phyloP scores from a whole-genome alignment of 2,888 invertebrate genomes.

The Lasioglossum oenotherae region DNA sequence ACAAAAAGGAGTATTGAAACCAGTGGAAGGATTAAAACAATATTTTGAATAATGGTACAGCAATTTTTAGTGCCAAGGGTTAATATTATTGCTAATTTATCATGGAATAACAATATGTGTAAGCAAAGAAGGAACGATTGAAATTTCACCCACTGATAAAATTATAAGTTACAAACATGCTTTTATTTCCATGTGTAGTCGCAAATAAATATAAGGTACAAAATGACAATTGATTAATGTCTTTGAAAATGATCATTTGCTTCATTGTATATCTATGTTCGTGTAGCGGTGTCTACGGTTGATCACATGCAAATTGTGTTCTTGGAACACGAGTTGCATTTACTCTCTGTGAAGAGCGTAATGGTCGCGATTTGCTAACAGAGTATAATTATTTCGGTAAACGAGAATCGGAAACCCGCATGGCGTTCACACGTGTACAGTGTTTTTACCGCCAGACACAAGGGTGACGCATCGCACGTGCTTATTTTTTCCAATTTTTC shows the following conservation, averaged over 20 bases:
- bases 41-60: too few relatives aligned
- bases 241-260: neutral
- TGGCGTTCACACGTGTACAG: slow-evolving; percentile 27
- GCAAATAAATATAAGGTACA: too few relatives aligned
- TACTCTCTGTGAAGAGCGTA: neutral
- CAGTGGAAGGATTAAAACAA: too few relatives aligned
- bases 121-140: too few relatives aligned
- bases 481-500: slow-evolving; percentile 15
- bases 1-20: too few relatives aligned
- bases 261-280: neutral
- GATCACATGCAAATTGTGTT: slow-evolving; percentile 4
- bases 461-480: slow-evolving; percentile 26
- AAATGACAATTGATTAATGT: too few relatives aligned
- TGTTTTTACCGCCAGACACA: slow-evolving; percentile 18
- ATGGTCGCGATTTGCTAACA: slow-evolving; percentile 20
- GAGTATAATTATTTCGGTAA: slow-evolving; percentile 29
- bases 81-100: too few relatives aligned
- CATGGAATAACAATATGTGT: too few relatives aligned
- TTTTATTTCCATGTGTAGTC: too few relatives aligned
- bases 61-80: too few relatives aligned
- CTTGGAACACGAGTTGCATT: neutral
- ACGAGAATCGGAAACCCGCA: slow-evolving; percentile 34
- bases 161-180: too few relatives aligned
- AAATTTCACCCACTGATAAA: too few relatives aligned
- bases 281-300: neutral